A percentile compares a stretch with the other conserved stretches of the same genome.
Conservation (phyloP, 1,140 invertebrate species). For the Physella acuta region DNA sequence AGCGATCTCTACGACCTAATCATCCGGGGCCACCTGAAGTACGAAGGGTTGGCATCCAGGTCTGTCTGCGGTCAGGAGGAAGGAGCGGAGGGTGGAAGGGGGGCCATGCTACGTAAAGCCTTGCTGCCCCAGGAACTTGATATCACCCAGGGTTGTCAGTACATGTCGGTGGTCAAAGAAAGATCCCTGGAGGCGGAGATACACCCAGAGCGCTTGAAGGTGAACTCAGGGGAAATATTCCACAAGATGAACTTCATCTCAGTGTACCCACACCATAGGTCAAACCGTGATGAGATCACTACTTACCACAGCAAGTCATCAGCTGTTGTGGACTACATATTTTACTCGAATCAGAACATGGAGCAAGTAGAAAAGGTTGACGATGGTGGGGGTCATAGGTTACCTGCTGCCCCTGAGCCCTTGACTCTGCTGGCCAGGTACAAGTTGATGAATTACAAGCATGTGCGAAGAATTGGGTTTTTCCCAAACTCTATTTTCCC, state of each 20-base stretch:
- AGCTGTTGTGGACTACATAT: constrained; percentile 59
- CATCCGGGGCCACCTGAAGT: constrained; percentile 68
- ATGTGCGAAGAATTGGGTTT: constrained; percentile 65
- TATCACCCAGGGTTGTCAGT: constrained; percentile 71
- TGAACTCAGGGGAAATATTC: constrained; percentile 29
- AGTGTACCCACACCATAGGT: constrained; percentile 51
- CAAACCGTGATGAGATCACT: constrained; percentile 43
- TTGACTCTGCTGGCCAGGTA: constrained; percentile 68
- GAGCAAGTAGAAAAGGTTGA: not conserved
- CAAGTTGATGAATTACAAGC: constrained; percentile 65
- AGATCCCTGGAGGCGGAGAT: not conserved
- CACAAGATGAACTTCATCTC: constrained; percentile 56
- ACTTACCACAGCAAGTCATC: constrained; percentile 43
- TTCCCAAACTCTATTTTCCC: constrained; percentile 71
- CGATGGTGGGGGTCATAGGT: constrained; percentile 10
- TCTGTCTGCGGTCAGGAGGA: constrained; percentile 54
- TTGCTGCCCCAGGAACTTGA: constrained; percentile 63
- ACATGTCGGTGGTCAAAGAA: constrained; percentile 44
- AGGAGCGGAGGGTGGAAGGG: constrained; percentile 27
- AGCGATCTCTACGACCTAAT: constrained; percentile 75
- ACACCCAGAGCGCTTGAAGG: not conserved
- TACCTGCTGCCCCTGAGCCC: constrained; percentile 37
- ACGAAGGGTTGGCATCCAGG: constrained; percentile 54
- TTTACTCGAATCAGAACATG: constrained; percentile 39
- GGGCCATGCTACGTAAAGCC: constrained; percentile 47